Conservation (phyloP, 1,140 invertebrate species). For the Cardiocondyla obscurior region DNA sequence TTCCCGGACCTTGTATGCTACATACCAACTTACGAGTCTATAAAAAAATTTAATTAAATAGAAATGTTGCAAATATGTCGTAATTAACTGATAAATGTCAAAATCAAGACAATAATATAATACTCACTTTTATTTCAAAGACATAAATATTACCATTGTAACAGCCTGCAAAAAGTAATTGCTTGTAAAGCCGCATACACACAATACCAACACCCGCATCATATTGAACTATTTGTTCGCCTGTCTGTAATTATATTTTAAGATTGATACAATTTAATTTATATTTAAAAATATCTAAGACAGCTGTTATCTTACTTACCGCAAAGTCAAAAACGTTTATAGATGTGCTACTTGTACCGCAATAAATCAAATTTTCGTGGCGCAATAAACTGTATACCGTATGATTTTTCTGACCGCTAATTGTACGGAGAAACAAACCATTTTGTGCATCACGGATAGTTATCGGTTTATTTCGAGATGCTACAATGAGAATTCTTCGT, state of each 20-base stretch:
- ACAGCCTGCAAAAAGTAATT: constrained; percentile 87
- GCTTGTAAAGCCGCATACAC: constrained; percentile 85
- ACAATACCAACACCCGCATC: constrained; percentile 87
- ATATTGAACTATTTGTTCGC: constrained; percentile 84
- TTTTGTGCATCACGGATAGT: constrained; percentile 87
- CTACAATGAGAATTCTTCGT: constrained; percentile 87
- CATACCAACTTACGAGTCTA: constrained; percentile 83
- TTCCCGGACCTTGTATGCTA: constrained; percentile 86
- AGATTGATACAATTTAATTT: constrained; percentile 14
- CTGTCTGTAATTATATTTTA: constrained; percentile 82
- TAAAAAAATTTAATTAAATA: constrained; percentile 49
- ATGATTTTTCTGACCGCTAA: constrained; percentile 85
- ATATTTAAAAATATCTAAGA: constrained; percentile 28
- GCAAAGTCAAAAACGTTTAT: constrained; percentile 88
- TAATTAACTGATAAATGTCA: background rate
- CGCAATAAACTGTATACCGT: constrained; percentile 88
- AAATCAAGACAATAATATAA: background rate
- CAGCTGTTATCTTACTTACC: constrained; percentile 80
- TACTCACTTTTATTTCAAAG: constrained; percentile 83
- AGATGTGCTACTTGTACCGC: constrained; percentile 87
- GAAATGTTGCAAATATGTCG: constrained; percentile 35
- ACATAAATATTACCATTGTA: constrained; percentile 90
- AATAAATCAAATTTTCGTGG: constrained; percentile 87
- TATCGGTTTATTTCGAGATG: constrained; percentile 87
- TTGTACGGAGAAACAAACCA: constrained; percentile 86